Evolutionary conservation across 2,888 invertebrate species (phyloP), one percentile per base, ranked within the genome.

Genomic region (Conchocele bisecta): DNA sequence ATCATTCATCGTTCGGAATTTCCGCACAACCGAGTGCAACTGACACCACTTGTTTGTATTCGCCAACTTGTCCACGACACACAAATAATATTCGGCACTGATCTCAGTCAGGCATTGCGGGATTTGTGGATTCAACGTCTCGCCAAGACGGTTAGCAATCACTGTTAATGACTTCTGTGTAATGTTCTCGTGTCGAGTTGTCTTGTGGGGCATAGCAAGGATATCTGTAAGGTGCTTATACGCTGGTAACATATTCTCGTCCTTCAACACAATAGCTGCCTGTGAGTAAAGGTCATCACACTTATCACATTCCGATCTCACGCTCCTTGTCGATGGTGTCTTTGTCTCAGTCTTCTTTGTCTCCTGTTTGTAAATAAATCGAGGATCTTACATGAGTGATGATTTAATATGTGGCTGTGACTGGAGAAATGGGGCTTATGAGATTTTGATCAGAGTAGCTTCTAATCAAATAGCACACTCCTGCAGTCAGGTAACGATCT

Each of bases 101-200:
- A 85, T 59, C 6, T 31, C 61, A 9, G 74, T 68, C 29, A 84
- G 51, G 39, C 65, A 65, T 7, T 74, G 75, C 2, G 84, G 84
- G n/a, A 85, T 79, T 22, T 82, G 84, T 84, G 75, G 13, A 75
- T n/a, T n/a, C n/a, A n/a, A n/a, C n/a, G n/a, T n/a, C n/a, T 68
- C 64, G 6, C 67, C 59, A 28, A 81, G 48, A 35, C 58, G 68
- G 0, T 54, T 41, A n/a, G 69, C 59, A 9, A 81, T 63, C n/a
- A 56, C 51, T 0, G 37, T 13, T 9, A 79, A 22, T 9, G 65
- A 65, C 17, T 68, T 59, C 17, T 68, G 63, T 15, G 68, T 63
- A 20, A 75, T 42, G n/a, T 31, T 35, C n/a, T 72, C 67, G 54
- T 81, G 81, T 20, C 31, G 53, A 1, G 17, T 31, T 6, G 29